Conservation (phyloP, 2,113 vertebrate species). For the Condylura cristata region DNA sequence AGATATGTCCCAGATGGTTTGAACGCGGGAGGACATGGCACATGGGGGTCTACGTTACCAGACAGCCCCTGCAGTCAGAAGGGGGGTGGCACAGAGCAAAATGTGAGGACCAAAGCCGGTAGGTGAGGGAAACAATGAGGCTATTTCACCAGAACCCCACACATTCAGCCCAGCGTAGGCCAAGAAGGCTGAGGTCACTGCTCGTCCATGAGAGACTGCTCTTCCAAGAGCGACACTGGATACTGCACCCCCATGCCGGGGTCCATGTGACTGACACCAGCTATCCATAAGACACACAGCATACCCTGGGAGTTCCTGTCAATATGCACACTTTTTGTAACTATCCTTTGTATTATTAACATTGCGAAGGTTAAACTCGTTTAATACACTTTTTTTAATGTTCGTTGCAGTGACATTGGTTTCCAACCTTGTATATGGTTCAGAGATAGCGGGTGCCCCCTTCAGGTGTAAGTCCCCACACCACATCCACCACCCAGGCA, state of each 20-base stretch:
- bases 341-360: no score
- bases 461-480: no score
- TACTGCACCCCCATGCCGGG: neutral
- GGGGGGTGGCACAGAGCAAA: neutral
- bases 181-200: neutral
- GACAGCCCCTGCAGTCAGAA: neutral
- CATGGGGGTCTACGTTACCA: neutral
- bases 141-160: neutral
- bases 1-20: neutral
- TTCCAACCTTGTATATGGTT: no score
- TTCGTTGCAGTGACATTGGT: no score
- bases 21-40: neutral
- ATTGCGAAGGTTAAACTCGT: no score
- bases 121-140: neutral
- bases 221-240: neutral
- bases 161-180: neutral
- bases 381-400: no score
- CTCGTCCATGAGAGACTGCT: neutral
- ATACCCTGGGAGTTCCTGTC: neutral
- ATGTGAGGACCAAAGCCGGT: neutral
- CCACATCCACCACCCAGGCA: no score
- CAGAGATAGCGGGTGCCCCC: no score
- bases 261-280: neutral
- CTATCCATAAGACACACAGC: neutral
- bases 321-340: no score